Base-by-base conservation (phyloP, 2,113 vertebrate genomes). In the Picathartes gymnocephalus region DNA sequence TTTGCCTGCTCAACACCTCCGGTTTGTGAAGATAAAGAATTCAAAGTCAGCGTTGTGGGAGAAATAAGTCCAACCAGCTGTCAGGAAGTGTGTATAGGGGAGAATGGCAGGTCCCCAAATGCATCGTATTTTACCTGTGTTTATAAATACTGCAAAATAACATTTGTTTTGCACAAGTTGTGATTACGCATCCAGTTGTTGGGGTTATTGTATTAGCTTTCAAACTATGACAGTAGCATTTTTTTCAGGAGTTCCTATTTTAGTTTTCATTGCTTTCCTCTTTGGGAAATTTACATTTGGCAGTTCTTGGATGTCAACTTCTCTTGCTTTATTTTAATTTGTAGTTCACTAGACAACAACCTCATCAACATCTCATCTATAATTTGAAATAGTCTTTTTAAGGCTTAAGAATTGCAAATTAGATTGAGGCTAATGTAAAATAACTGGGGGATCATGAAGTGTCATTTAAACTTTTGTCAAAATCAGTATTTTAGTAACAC, bases 81-180 rank as follows among this genome's bases (percentile, higher is more conserved):
- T 8, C 15, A 16, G 1, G 25, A 25, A 8, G 31, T 3, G 5
- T 39, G 11, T 28, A 13, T 10, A 30, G n/a, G 18, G 15, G 19
- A 61, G 65, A 31, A 10, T 6, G 28, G 20, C 1, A 3, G 40
- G 45, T 57, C 42, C 9, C 9, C 9, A n/a, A 3, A 27, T 22
- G 14, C 20, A 1, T 45, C 0, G 0, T 47, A 1, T 57, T 73
- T 69, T 45, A 53, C 19, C 12, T 3, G 0, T 47, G 5, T 45
- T 76, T 64, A 40, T 35, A 24, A 85, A 25, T 2, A 44, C 20
- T 40, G 9, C 18, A 50, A 66, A 81, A 35, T 8, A 57, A 5
- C 37, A 8, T 8, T 71, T 13, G 9, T 57, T 42, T 35, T 65
- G 23, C 27, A 60, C 13, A 66, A 30, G n/a, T 30, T 25, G 1